Evolutionary conservation across 2,888 invertebrate species (phyloP).

Genomic region (Cheilosia vernalis): DNA sequence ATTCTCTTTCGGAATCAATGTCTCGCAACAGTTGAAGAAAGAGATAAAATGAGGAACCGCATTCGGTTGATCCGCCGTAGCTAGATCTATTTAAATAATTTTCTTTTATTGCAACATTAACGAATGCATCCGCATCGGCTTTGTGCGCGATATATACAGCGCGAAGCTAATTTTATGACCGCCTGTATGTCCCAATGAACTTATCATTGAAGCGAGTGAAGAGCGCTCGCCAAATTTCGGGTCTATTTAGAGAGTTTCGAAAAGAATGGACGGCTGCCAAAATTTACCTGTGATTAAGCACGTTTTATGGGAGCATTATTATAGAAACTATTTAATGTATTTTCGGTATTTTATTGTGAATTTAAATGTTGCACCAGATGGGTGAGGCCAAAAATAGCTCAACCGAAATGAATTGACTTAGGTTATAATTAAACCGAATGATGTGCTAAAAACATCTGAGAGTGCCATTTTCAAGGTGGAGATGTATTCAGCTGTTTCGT

Average conservation of each 20-base stretch:
- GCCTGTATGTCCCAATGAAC: slow-evolving; percentile 29
- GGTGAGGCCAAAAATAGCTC: slow-evolving; percentile 17
- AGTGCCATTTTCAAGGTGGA: background rate
- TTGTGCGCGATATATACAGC: background rate
- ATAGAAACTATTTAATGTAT: slow-evolving; percentile 19
- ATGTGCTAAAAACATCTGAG: slow-evolving; percentile 30
- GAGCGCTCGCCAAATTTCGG: background rate
- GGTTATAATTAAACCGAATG: slow-evolving; percentile 20
- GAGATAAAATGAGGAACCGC: background rate
- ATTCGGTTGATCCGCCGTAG: background rate
- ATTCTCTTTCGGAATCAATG: slow-evolving; percentile 25
- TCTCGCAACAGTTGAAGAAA: background rate
- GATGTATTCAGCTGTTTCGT: background rate
- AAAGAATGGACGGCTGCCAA: slow-evolving; percentile 10
- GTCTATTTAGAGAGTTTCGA: slow-evolving; percentile 3
- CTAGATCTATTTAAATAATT: slow-evolving; percentile 6
- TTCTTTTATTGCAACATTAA: background rate
- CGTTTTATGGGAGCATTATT: slow-evolving; percentile 4
- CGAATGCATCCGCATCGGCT: slow-evolving; percentile 12
- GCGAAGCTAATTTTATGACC: slow-evolving; percentile 8
- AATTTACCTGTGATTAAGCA: slow-evolving; percentile 33
- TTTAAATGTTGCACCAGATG: slow-evolving; percentile 36
- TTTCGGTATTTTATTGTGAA: slow-evolving; percentile 35
- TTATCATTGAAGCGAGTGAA: slow-evolving; percentile 6
- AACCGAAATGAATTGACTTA: slow-evolving; percentile 39